Conservation (phyloP, 1,140 invertebrate genomes). For the Wasmannia auropunctata region DNA sequence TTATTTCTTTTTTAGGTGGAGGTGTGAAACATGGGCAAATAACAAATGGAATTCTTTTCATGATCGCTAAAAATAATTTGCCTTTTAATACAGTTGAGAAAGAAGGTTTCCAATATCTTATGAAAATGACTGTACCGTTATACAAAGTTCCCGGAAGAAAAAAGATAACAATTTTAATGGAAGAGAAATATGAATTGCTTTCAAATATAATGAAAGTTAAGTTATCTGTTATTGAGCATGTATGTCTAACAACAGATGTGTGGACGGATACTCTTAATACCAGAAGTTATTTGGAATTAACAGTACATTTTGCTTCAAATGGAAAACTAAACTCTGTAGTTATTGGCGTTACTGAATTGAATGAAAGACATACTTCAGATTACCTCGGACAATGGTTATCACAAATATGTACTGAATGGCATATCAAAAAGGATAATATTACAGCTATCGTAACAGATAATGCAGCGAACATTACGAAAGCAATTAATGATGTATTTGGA, state of each 20-base stretch:
- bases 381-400: neutral
- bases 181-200: neutral
- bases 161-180: neutral
- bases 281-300: neutral
- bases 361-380: neutral
- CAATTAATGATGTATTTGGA: neutral
- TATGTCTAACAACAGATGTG: neutral
- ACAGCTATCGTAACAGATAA: neutral
- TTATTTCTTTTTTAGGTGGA: too few relatives aligned
- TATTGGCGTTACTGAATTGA: neutral
- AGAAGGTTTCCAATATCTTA: neutral
- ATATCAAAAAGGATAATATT: neutral
- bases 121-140: neutral
- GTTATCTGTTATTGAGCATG: neutral
- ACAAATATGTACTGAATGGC: neutral
- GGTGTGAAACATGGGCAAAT: too few relatives aligned
- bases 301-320: neutral
- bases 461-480: neutral
- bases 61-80: too few relatives aligned
- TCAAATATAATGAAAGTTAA: neutral
- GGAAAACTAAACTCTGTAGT: neutral
- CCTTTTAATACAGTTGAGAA: neutral
- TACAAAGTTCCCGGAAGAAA: neutral
- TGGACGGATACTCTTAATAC: slow-evolving; percentile 9
- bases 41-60: too few relatives aligned